These are phyloP conservation scores for Danio kyathit DNA, from an alignment of 2,797 vertebrate genomes.

Conservation along the genomic window DNA sequence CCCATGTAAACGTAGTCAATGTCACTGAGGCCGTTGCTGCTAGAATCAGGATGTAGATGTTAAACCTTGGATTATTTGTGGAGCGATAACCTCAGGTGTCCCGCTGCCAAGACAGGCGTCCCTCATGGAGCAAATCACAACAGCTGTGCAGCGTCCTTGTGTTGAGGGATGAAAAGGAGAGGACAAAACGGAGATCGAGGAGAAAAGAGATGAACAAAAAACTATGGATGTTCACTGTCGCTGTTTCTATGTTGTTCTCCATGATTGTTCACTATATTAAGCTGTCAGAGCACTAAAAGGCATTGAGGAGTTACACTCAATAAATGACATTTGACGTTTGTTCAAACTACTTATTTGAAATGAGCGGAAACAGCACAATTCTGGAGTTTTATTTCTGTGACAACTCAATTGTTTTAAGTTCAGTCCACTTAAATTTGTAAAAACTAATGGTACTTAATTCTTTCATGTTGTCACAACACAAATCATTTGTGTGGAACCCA, in stretches of 20 bases:
- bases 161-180: slow-evolving; percentile 25
- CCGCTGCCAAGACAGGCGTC: slow-evolving; percentile 66
- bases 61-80: slow-evolving; percentile 71
- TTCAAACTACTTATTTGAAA: no score
- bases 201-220: neutral
- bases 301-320: no score
- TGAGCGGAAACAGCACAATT: no score
- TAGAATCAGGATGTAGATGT: slow-evolving; percentile 55
- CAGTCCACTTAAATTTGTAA: no score
- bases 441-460: no score
- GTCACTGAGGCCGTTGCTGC: slow-evolving; percentile 62
- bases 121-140: slow-evolving; percentile 65
- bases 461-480: no score
- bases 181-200: slow-evolving; percentile 13
- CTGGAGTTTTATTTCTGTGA: no score
- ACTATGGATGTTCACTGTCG: slow-evolving; percentile 6
- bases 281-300: no score
- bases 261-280: neutral
- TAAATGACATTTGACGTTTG: no score
- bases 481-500: no score
- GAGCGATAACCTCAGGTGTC: slow-evolving; percentile 68
- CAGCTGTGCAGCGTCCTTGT: slow-evolving; percentile 70
- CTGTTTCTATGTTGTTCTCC: neutral
- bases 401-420: no score
- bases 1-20: neutral